phyloP scores from a whole-genome alignment of 2,888 invertebrate genomes.

The Campoplex capitator region DNA sequence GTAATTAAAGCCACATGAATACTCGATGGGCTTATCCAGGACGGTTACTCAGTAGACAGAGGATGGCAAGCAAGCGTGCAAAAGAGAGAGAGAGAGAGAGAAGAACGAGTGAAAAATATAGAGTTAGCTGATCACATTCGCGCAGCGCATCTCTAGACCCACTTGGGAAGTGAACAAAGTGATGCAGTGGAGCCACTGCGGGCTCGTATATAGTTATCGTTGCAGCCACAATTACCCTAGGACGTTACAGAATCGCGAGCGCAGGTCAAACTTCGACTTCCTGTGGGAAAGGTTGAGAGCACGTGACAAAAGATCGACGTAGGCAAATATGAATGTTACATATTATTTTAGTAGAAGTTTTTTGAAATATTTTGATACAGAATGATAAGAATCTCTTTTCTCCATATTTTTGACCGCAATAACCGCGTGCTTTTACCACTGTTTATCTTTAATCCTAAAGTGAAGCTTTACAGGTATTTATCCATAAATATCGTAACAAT shows the following conservation, averaged over 20 bases:
- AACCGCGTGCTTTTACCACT: background rate
- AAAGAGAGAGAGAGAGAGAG: background rate
- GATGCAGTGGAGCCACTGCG: conserved; percentile 14
- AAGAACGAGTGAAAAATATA: conserved; percentile 27
- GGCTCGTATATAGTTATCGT: conserved; percentile 44
- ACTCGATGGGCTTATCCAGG: conserved; percentile 79
- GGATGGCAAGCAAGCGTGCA: conserved; percentile 19
- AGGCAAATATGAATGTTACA: conserved; percentile 2
- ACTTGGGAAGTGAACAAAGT: conserved; percentile 37
- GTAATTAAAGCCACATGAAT: conserved; percentile 84
- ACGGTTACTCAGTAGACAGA: conserved; percentile 64
- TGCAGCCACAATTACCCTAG: conserved; percentile 24
- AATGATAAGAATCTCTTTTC: background rate
- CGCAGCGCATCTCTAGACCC: conserved; percentile 42
- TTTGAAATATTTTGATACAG: background rate
- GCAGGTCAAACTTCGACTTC: conserved; percentile 32
- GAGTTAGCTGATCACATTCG: conserved; percentile 36
- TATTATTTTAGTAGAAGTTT: conserved; percentile 8
- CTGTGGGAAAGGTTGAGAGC: background rate
- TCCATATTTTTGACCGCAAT: background rate
- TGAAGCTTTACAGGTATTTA: background rate
- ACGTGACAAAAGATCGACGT: conserved; percentile 32
- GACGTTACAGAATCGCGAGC: conserved; percentile 30
- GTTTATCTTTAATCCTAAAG: background rate
- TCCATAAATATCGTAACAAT: background rate